Evolutionary conservation across 2,113 vertebrate species (phyloP), one percentile per base, ranked within the genome.

Genomic region (Chionis minor): DNA sequence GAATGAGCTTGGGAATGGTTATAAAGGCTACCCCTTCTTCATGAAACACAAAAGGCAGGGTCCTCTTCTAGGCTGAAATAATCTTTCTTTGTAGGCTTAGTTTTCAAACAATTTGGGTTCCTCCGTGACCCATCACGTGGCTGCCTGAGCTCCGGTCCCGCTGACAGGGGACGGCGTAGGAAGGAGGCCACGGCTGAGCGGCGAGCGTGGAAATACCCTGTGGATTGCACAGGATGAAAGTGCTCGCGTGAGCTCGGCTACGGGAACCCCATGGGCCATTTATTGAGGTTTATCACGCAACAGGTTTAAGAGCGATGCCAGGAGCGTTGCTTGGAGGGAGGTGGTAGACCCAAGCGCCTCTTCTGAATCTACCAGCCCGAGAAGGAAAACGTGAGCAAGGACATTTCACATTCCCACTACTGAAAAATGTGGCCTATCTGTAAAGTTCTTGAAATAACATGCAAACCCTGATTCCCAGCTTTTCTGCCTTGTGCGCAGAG

Each of bases 131-230:
- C 51, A 20, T 14, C 8, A 14, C 5, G 19, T 0, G 1, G 51
- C 22, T 22, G n/a, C 40, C 82, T 20, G 38, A 55, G 40, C 14
- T 65, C 33, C 0, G 7, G 62, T 44, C 51, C 51, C 2, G 3
- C 38, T 72, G 86, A 30, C 28, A 23, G 0, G 3, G 47, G 61
- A 38, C 0, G 3, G 51, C 1, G 3, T 9, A 65, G 40, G 33
- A 63, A 52, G 8, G 71, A 80, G 54, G 49, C 52, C 61, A 15
- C 0, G 11, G 51, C n/a, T 26, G 55, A 66, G 65, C 0, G 0
- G 42, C 4, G 2, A 55, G 42, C 1, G 1, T 78, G 47, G 47
- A 45, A 90, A 54, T 32, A 14, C 0, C 6, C 40, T n/a, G 47
- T 2, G 9, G 54, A 14, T 38, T 33, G 35, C 18, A 35, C 0